Conservation (phyloP, 2,888 invertebrate genomes). For the Drosophila recens region DNA sequence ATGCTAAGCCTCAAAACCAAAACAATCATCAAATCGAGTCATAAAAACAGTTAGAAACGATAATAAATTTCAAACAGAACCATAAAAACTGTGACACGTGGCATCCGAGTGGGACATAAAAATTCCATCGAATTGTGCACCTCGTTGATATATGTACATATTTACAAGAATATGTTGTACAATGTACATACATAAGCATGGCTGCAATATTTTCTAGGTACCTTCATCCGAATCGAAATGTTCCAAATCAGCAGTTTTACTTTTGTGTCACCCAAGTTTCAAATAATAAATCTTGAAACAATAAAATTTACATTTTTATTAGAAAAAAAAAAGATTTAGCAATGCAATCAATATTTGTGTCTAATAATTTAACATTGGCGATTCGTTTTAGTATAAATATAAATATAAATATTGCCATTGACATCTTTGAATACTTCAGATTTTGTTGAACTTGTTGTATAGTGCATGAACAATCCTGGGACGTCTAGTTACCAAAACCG, state of each 20-base stretch:
- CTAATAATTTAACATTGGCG: conserved; percentile 31
- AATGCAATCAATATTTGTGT: conserved; percentile 56
- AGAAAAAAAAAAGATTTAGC: conserved; percentile 26
- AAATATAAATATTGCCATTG: neutral
- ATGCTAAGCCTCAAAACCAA: conserved; percentile 63
- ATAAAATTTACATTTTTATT: conserved; percentile 79
- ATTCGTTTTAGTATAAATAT: no score
- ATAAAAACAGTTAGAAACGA: conserved; percentile 79
- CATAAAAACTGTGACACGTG: conserved; percentile 69
- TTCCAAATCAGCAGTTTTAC: conserved; percentile 73
- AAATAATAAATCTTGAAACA: conserved; percentile 73
- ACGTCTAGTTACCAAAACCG: neutral
- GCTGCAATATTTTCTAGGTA: conserved; percentile 44
- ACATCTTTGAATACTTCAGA: neutral
- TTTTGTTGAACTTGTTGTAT: neutral
- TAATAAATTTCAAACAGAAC: conserved; percentile 74
- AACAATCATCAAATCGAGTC: conserved; percentile 79
- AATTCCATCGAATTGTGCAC: conserved; percentile 54
- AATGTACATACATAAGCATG: conserved; percentile 10
- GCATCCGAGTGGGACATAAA: conserved; percentile 66
- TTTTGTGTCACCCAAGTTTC: conserved; percentile 45
- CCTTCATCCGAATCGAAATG: conserved; percentile 19
- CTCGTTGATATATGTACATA: conserved; percentile 32
- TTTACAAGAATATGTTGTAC: conserved; percentile 11
- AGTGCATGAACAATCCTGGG: neutral